phyloP scores from a whole-genome alignment of 1,140 invertebrate species.

The Sinonovacula constricta region DNA sequence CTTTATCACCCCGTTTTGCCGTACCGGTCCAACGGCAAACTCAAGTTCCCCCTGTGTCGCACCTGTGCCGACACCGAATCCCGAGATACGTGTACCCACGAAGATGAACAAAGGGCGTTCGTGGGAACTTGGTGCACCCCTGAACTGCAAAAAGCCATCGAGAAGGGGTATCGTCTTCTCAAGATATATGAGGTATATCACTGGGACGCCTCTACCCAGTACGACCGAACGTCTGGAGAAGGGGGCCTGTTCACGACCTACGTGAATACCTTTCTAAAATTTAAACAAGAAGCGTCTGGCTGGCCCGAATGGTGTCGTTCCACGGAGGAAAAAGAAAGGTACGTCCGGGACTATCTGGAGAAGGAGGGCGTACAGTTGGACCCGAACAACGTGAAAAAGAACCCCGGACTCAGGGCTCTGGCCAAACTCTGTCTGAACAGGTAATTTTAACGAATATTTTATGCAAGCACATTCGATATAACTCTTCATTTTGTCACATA shows the following conservation, averaged over 20 bases:
- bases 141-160: not conserved
- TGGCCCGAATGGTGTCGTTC: constrained; percentile 43
- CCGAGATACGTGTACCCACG: constrained; percentile 18
- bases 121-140: not conserved
- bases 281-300: constrained; percentile 54
- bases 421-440: constrained; percentile 64
- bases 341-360: constrained; percentile 67
- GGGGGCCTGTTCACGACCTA: constrained; percentile 55
- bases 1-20: constrained; percentile 44
- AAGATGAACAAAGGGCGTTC: constrained; percentile 62
- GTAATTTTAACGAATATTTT: constrained; percentile 40
- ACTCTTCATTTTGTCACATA: no score
- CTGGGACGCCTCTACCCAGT: constrained; percentile 62
- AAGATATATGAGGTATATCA: constrained; percentile 76
- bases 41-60: constrained; percentile 14
- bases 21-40: constrained; percentile 19
- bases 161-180: constrained; percentile 67
- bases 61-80: not conserved
- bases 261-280: constrained; percentile 59
- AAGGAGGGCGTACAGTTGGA: constrained; percentile 68
- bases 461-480: no score
- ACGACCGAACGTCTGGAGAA: constrained; percentile 3
- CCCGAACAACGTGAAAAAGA: constrained; percentile 66
- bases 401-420: constrained; percentile 66
- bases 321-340: constrained; percentile 48